Percentiles rank a stretch among this genome's conserved stretches.
Conservation (phyloP, 2,888 invertebrate genomes). For the Pheosia gnoma region DNA sequence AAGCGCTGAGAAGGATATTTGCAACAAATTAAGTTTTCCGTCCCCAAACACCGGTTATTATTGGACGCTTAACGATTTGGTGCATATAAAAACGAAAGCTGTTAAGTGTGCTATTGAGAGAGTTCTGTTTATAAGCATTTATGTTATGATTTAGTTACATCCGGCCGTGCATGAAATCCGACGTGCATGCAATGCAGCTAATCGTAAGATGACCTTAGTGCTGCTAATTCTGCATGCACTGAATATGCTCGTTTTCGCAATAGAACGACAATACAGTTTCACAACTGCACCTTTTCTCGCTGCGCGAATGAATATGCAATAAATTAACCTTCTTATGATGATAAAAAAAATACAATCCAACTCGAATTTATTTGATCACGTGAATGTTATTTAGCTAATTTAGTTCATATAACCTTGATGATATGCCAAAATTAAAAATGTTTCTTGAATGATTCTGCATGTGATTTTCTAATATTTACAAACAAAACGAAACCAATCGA, state of each 20-base stretch:
- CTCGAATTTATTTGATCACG: background rate
- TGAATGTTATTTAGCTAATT: background rate
- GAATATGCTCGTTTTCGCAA: constrained; percentile 20
- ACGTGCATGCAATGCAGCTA: constrained; percentile 29
- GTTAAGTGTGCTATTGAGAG: constrained; percentile 6
- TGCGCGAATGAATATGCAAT: background rate
- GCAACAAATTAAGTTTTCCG: too few species aligned
- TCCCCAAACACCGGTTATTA: too few species aligned
- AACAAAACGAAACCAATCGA: background rate
- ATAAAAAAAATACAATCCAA: background rate
- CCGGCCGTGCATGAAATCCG: constrained; percentile 27
- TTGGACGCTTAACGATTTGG: background rate
- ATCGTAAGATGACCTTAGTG: constrained; percentile 25
- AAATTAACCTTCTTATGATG: background rate
- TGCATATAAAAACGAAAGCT: constrained; percentile 11
- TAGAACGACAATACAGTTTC: constrained; percentile 18
- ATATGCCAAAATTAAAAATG: background rate
- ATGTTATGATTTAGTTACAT: constrained; percentile 23
- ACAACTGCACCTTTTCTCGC: constrained; percentile 5
- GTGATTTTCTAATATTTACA: background rate
- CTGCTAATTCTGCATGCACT: constrained; percentile 23
- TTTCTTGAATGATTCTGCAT: background rate
- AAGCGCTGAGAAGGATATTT: too few species aligned
- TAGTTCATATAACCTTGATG: background rate
- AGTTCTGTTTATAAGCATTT: constrained; percentile 14